Percentiles rank a stretch among this genome's conserved stretches.
Evolutionary conservation across 2,797 vertebrate genomes (phyloP).

Genomic region (Poecilia picta): DNA sequence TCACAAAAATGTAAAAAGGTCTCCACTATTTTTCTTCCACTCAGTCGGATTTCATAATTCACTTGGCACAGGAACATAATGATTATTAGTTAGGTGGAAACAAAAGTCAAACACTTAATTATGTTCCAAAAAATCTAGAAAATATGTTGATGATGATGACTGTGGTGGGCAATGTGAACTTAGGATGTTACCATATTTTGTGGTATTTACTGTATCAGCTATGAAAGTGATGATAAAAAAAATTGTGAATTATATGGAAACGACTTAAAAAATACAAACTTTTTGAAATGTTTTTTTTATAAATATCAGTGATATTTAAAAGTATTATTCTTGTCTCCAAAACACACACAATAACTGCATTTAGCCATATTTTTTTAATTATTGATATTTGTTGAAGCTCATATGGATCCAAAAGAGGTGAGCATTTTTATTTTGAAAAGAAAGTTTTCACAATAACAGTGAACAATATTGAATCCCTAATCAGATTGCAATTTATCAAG

Average conservation of each 20-base stretch:
- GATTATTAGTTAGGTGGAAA: neutral
- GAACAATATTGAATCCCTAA: neutral
- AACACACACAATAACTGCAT: neutral
- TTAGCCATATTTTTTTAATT: neutral
- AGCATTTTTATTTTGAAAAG: neutral
- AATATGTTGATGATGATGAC: neutral
- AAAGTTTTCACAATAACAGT: neutral
- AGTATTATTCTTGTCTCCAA: neutral
- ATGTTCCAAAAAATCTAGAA: neutral
- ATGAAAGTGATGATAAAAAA: neutral
- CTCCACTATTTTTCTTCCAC: neutral
- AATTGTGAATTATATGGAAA: no score
- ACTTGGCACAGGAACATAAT: neutral
- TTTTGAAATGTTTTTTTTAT: neutral
- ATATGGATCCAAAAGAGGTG: neutral
- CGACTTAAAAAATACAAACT: neutral
- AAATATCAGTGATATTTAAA: neutral
- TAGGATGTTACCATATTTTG: neutral
- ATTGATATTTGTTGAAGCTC: neutral
- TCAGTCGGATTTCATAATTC: neutral
- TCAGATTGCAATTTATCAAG: neutral
- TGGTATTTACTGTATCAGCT: neutral
- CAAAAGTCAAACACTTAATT: neutral
- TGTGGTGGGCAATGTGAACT: neutral
- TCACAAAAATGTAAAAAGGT: constrained; percentile 5